phyloP scores from a whole-genome alignment of 1,140 invertebrate species.

The Drosophila takahashii region DNA sequence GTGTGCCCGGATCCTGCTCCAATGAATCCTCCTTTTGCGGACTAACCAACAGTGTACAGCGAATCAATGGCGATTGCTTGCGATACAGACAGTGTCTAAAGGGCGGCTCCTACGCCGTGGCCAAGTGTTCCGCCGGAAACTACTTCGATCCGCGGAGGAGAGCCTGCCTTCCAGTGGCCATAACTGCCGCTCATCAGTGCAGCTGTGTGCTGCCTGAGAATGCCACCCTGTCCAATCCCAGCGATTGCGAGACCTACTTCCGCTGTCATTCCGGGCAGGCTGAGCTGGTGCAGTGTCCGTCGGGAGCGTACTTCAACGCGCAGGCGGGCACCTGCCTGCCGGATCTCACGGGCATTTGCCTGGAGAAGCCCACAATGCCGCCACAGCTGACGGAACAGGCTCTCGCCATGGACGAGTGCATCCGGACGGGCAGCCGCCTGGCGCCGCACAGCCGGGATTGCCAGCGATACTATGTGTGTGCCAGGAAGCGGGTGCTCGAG shows the following conservation, averaged over 20 bases:
- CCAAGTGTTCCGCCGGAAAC: constrained; percentile 30
- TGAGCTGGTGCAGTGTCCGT: constrained; percentile 46
- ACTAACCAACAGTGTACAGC: constrained; percentile 18
- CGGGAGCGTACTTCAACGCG: constrained; percentile 47
- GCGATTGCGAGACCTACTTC: constrained; percentile 69
- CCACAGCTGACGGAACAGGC: constrained; percentile 6
- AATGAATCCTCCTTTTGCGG: not conserved
- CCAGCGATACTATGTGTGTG: constrained; percentile 46
- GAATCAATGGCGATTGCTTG: constrained; percentile 43
- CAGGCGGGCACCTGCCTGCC: constrained; percentile 39
- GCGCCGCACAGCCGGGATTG: constrained; percentile 50
- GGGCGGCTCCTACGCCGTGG: constrained; percentile 23
- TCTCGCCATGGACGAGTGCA: constrained; percentile 40
- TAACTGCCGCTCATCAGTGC: constrained; percentile 57
- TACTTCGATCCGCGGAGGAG: constrained; percentile 41
- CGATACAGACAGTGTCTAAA: constrained; percentile 33
- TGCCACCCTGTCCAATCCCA: constrained; percentile 42
- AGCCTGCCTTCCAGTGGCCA: constrained; percentile 45
- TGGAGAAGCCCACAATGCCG: constrained; percentile 26
- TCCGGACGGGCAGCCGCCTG: constrained; percentile 25
- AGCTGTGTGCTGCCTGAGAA: constrained; percentile 65
- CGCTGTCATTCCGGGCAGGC: constrained; percentile 42
- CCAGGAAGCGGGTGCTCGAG: constrained; percentile 21
- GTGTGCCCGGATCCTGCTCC: constrained; percentile 38
- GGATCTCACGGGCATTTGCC: constrained; percentile 57